Base-by-base conservation (phyloP, 2,888 invertebrate species). In the Cerceris ruficornis region DNA sequence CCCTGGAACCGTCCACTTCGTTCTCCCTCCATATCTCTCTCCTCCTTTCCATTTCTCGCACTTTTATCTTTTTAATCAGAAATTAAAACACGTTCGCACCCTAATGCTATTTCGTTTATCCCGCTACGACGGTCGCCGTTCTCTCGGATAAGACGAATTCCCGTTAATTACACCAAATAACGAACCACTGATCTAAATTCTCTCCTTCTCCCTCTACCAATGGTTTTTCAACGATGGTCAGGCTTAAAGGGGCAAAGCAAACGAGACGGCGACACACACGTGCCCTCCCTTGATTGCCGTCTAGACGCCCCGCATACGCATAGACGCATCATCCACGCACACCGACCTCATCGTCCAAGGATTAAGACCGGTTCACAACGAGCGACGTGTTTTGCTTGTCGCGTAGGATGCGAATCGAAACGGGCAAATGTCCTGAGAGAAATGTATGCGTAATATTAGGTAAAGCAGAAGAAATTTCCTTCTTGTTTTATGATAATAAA, bases 221-320 rank as follows among this genome's bases (percentile, higher is more conserved):
- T 54, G 46, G 59, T 67, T 50, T 67, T 67, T 15, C 64, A 42
- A 42, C 61, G 59, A 13, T 13, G 46, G 50, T 11, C 50, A 50
- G 50, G n/a, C 50, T 58, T 52, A 62, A 76, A 81, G 66, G 59
- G 65, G 49, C n/a, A 41, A 55, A 75, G 64, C 54, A 74, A 68
- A 68, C 55, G 74, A 75, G 72, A 43, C 62, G 65, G 59, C 70
- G 76, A 74, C 70, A 55, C 62, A 66, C 61, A 70, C 74, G 61
- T 72, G 74, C 81, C 60, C 64, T 42, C 62, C 50, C 75, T 85
- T 85, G 84, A 87, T 87, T 87, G 78, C 75, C 78, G 83, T 85
- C 81, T 83, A 87, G 87, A 87, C 85, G 67, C 71, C 50, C 68
- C 13, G 58, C 66, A 28, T 43, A 28, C 60, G 55, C 41, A 52